Conservation (phyloP, 2,113 vertebrate species). For the Phalacrocorax aristotelis region DNA sequence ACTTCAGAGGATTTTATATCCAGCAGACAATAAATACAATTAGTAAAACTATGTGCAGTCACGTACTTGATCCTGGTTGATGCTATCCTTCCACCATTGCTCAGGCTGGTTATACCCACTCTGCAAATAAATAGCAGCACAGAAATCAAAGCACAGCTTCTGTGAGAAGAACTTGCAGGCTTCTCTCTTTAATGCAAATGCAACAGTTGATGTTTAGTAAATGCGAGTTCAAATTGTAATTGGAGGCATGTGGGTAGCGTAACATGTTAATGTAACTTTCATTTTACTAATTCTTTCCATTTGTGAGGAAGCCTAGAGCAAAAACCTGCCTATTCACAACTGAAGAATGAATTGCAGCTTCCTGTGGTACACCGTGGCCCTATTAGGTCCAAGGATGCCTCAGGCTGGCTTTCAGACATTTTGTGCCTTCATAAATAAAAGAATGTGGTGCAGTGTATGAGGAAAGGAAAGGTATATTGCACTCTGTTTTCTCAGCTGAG, state of each 20-base stretch:
- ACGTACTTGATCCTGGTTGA: neutral
- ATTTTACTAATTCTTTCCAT: neutral
- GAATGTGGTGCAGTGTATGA: neutral
- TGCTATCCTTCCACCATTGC: neutral
- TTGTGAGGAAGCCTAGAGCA: neutral
- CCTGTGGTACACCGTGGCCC: neutral
- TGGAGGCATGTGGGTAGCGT: neutral
- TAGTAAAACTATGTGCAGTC: neutral
- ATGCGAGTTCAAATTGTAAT: neutral
- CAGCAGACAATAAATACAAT: neutral
- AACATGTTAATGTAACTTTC: neutral
- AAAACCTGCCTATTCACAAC: neutral
- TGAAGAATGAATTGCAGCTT: neutral
- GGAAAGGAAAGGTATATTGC: neutral
- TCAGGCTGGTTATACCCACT: neutral
- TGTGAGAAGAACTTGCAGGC: neutral
- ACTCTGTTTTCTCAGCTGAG: neutral
- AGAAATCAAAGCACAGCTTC: neutral
- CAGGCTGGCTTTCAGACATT: neutral
- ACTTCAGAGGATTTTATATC: neutral
- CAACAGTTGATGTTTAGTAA: neutral
- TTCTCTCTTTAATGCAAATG: neutral
- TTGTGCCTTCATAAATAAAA: constrained; percentile 6
- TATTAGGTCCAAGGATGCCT: neutral
- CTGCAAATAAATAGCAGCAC: neutral